Base-by-base conservation (phyloP, 2,888 invertebrate genomes). In the Dermolepida albohirtum region DNA sequence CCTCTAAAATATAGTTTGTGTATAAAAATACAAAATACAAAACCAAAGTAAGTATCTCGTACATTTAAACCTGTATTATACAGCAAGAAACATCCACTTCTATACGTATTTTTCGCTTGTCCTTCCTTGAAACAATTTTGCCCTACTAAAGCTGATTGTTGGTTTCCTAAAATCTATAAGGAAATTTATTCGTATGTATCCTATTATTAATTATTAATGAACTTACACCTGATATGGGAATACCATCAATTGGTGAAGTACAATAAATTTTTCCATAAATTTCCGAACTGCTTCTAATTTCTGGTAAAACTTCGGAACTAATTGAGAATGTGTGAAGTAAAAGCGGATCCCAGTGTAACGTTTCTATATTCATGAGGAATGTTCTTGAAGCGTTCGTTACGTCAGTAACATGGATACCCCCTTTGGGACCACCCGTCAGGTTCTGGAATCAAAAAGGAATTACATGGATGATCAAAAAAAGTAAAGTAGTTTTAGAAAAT, bases 371-470 rank as follows among this genome's bases (percentile, higher is more conserved):
- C 96, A 99, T 96, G 1, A 99, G 87, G 87, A 97, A 93, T 10
- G 98, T 98, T 72, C 98, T 88, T 41, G 96, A 96, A 12, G 98
- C 98, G 84, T 99, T 99, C 43, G 97, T 96, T 0, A 98, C 96
- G 83, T 99, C 98, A 0, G 98, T 99, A 0, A 93, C 84, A 80
- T 98, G 96, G 8, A 92, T 83, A 0, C 91, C 91, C 29, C 87
- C 87, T 27, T 87, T 79, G 16, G 80, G 78, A 4, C 89, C 89
- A 54, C 91, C 91, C 0, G 92, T 92, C 69, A 93, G 82, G 79
- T 93, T 92, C 90, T 91, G 34, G 1, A 34, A 34, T 5, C 10
- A 5, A 62, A 12, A 7, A 12, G 10, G 7, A 12, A 4, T 22
- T 22, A 2, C 22, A 22, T 22, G 22, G 4, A 22, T 22, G 22